Percentiles rank a stretch among this genome's conserved stretches.
Evolutionary conservation across 2,888 invertebrate genomes (phyloP).

Genomic region (Miltochrista miniata): DNA sequence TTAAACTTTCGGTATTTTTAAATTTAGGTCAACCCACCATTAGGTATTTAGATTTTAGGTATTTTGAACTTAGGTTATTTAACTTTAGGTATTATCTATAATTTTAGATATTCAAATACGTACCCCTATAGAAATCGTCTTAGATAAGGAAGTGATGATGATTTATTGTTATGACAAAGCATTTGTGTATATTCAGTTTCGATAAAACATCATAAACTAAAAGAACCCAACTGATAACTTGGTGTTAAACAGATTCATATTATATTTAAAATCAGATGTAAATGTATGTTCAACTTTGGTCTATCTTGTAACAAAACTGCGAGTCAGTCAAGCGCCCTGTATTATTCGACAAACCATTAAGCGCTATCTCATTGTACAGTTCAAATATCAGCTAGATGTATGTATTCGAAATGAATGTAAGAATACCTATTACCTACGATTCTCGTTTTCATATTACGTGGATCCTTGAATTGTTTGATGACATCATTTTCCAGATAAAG

Average conservation of each 20-base stretch:
- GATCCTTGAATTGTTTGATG: conserved; percentile 16
- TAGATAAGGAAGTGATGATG: no score
- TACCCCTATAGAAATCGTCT: no score
- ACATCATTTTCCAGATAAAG: conserved; percentile 26
- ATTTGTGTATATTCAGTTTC: no score
- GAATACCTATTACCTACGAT: conserved; percentile 8
- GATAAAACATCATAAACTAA: not conserved
- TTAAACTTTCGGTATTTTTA: no score
- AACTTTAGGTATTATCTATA: no score
- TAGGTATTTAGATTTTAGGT: no score
- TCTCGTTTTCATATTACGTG: conserved; percentile 11
- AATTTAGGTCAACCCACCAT: no score
- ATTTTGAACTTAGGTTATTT: no score
- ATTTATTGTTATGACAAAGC: no score
- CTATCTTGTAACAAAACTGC: conserved; percentile 37
- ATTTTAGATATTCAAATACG: no score
- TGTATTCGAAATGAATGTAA: conserved; percentile 10
- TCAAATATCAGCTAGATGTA: conserved; percentile 16
- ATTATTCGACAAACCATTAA: conserved; percentile 7
- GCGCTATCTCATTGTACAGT: conserved; percentile 11
- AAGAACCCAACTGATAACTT: not conserved
- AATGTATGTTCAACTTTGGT: conserved; percentile 25
- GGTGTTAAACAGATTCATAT: conserved; percentile 14
- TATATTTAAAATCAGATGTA: conserved; percentile 28
- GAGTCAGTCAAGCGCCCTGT: conserved; percentile 15